Evolutionary conservation across 2,797 vertebrate species (phyloP), one percentile per base, ranked within the genome.

Genomic region (Typhlichthys eigenmanni): DNA sequence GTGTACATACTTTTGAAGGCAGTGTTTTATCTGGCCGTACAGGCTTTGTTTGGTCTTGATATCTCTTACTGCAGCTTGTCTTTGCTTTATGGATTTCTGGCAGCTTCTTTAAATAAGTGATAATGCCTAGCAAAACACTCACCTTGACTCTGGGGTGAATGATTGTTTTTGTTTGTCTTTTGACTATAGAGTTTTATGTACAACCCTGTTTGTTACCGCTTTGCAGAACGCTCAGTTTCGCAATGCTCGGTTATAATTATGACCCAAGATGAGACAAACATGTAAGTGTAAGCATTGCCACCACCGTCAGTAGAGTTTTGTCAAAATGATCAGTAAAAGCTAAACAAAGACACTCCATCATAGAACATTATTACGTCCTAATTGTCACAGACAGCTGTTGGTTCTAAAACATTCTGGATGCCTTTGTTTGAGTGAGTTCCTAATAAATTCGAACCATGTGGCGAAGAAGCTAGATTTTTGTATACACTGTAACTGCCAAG

Each of bases 1-100:
- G 78, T 90, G 88, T 89, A 91, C 90, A 92, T 92, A 91, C 90
- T 93, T 92, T 90, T 92, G 85, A 89, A 93, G 87, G 87, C 85
- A 79, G 76, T 88, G 83, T 92, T 91, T 93, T 92, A 92, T 93
- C 91, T 89, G 88, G 83, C 88, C 84, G 79, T 84, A 85, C 86
- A 81, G 88, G 88, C 88, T 92, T 92, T 93, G 92, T 93, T 94
- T 92, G 90, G 89, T 91, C 89, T 91, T 90, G 87, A 91, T 93
- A 93, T 93, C 92, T 93, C 88, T 88, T 89, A 88, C 83, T 71
- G 79, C 93, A 94, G 92, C 90, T 90, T 93, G 89, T 91, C 90
- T 93, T 92, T 92, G 88, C 85, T 92, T 89, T 90, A 88, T 87
- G 85, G 90, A 92, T 93, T 92, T 89, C 80, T 91, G 90, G 90